Percentiles rank a stretch among this genome's conserved stretches.
Conservation (phyloP, 2,888 invertebrate genomes). For the Octonoba sinensis region DNA sequence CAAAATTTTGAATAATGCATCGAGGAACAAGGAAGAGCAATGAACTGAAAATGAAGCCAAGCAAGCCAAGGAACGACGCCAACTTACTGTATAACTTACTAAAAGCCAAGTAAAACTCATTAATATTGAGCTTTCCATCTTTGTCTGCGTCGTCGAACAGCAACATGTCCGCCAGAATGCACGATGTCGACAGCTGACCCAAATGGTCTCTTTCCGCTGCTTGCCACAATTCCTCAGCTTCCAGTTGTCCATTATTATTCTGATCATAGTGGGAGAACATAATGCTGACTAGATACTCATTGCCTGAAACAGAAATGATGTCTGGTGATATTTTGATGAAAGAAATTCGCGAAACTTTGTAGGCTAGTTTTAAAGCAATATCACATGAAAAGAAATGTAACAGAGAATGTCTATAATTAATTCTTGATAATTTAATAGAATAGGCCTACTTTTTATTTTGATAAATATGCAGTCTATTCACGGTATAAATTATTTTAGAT, state of each 20-base stretch:
- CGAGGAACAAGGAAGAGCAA: neutral
- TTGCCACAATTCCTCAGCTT: slow-evolving; percentile 78
- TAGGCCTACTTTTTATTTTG: too few relatives aligned
- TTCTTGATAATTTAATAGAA: too few relatives aligned
- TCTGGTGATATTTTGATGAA: too few relatives aligned
- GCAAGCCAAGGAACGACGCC: slow-evolving; percentile 23
- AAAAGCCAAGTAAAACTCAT: slow-evolving; percentile 82
- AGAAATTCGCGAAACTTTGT: neutral
- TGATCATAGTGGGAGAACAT: slow-evolving; percentile 84
- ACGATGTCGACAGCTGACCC: slow-evolving; percentile 76
- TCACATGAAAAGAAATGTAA: too few relatives aligned
- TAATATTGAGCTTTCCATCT: slow-evolving; percentile 78
- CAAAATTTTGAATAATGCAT: too few relatives aligned
- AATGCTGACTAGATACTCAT: slow-evolving; percentile 81
- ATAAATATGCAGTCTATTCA: too few relatives aligned
- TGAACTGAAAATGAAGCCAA: slow-evolving; percentile 14
- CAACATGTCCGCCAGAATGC: slow-evolving; percentile 79
- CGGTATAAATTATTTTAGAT: too few relatives aligned
- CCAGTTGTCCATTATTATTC: slow-evolving; percentile 80
- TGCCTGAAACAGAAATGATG: slow-evolving; percentile 69
- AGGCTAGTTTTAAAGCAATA: neutral
- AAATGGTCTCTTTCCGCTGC: slow-evolving; percentile 78
- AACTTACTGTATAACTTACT: slow-evolving; percentile 82
- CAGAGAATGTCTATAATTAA: too few relatives aligned
- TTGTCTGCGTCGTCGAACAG: slow-evolving; percentile 79